A percentile compares a stretch with the other conserved stretches of the same genome.
These are phyloP conservation scores for Cephus pulcher DNA, from an alignment of 2,888 invertebrate genomes.

Conservation along the genomic window DNA sequence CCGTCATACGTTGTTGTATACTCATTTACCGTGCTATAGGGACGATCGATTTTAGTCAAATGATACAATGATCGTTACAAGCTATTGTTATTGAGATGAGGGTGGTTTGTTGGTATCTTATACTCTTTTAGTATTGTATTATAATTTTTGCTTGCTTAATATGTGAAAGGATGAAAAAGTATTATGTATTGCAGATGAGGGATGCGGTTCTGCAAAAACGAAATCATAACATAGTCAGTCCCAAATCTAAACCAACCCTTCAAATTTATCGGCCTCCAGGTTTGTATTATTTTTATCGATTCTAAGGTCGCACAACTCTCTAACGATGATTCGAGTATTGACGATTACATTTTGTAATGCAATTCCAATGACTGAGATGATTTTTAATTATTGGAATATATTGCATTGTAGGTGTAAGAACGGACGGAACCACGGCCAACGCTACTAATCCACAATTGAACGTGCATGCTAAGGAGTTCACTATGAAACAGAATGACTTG, in stretches of 20 bases:
- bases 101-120: not conserved
- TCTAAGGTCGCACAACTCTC: constrained; percentile 13
- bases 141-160: not conserved
- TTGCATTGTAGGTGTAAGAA: constrained; percentile 70
- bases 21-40: not conserved
- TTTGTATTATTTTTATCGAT: constrained; percentile 64
- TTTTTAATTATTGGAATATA: constrained; percentile 1
- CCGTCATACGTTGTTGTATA: not conserved
- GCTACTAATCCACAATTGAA: constrained; percentile 76
- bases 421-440: constrained; percentile 70
- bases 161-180: not conserved
- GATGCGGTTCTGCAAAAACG: constrained; percentile 78
- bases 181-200: constrained; percentile 63
- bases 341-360: constrained; percentile 36
- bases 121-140: not conserved
- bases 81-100: not conserved
- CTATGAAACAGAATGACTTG: constrained; percentile 75
- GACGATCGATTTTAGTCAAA: not conserved
- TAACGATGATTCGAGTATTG: constrained; percentile 22
- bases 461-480: constrained; percentile 91
- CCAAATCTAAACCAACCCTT: constrained; percentile 83
- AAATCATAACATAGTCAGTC: constrained; percentile 77
- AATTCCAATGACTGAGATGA: not conserved
- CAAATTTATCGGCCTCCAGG: constrained; percentile 92
- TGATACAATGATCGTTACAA: not conserved